Evolutionary conservation across 2,888 invertebrate genomes (phyloP), one percentile per base, ranked within the genome.

Genomic region (Drosophila percnosoma): DNA sequence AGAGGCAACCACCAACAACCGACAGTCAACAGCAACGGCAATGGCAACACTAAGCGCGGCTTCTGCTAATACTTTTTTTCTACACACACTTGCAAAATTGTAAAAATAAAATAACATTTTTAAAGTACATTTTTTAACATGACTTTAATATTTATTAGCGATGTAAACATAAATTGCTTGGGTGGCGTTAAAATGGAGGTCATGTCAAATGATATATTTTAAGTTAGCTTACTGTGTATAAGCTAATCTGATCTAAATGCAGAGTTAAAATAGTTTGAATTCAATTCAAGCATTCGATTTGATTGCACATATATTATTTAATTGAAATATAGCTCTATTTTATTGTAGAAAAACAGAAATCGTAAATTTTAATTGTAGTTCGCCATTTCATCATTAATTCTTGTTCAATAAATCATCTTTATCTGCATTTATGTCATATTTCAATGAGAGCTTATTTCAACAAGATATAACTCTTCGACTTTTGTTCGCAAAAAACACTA

Each of bases 1-100:
- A 65, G 60, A 62, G 66, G n/a, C 69, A 65, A 45, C 62, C 51
- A 8, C 40, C 13, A 55, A 55, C 38, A 38, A 6, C 24, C 15
- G 21, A 34, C 53, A 54, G 36, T 8, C 53, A 54, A 34, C 33
- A 38, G 4, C 24, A 3, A 21, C 42, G 60, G 38, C 18, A 3
- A 33, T 38, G 60, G 38, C 62, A 33, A 31, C 61, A 51, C 21
- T 62, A 55, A 36, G 66, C 45, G 33, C 52, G 49, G 54, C 52
- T 67, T 48, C 40, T 58, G 68, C 59, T 68, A 79, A 80, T 73
- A 75, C 69, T 54, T 69, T 73, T 68, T 51, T 36, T 48, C 48
- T 33, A 60, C n/a, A 24, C 66, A 74, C 73, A 80, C 80, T 65
- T 49, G 11, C 29, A 29, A 42, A 45, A 55, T 66, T 59, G 8